Evolutionary conservation across 2,888 invertebrate genomes (phyloP).

Genomic region (Apotomis betuletana): DNA sequence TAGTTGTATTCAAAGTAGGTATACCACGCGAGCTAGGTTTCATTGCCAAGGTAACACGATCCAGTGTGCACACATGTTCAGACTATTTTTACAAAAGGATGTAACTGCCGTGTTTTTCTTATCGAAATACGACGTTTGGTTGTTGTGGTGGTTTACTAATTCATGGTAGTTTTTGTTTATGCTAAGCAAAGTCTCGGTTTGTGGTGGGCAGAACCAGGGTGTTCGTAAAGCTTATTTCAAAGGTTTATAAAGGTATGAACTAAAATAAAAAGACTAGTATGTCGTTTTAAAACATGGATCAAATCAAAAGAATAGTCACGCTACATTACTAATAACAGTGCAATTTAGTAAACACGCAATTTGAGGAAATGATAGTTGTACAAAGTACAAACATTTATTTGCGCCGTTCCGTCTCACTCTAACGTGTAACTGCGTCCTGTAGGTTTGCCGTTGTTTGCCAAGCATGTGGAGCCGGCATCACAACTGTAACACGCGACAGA

Average conservation of each 20-base stretch:
- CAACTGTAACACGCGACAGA: no score
- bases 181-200: slow-evolving; percentile 7
- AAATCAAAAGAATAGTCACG: no score
- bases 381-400: no score
- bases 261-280: no score
- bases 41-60: slow-evolving; percentile 53
- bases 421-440: no score
- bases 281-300: no score
- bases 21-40: slow-evolving; percentile 44
- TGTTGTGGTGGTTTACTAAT: slow-evolving; percentile 5
- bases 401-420: no score
- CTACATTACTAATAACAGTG: no score
- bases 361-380: no score
- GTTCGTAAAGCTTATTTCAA: not conserved
- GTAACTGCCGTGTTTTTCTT: not conserved
- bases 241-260: not conserved
- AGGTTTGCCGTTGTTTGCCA: no score
- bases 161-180: slow-evolving; percentile 3
- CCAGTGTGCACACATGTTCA: slow-evolving; percentile 5
- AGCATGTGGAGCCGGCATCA: no score
- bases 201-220: not conserved
- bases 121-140: not conserved
- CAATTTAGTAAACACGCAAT: no score
- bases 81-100: not conserved
- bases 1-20: not conserved